Evolutionary conservation across 2,113 vertebrate genomes (phyloP).

Genomic region (Larimichthys crocea): DNA sequence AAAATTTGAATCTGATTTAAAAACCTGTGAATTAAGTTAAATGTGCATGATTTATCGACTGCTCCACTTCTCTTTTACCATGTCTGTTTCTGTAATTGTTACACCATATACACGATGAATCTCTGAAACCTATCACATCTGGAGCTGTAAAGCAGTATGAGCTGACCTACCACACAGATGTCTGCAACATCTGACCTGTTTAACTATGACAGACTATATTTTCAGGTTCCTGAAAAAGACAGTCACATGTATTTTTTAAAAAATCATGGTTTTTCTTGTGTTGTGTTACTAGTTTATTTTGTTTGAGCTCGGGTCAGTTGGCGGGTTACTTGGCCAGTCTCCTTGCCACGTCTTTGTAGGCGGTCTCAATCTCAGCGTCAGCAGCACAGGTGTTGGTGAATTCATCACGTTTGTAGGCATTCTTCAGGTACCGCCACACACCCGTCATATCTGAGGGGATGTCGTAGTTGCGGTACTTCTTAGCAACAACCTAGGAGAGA

Average conservation of each 20-base stretch:
- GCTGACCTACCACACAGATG: constrained; percentile 7
- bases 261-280: background rate
- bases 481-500: constrained; percentile 89
- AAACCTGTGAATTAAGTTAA: constrained; percentile 31
- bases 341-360: constrained; percentile 94
- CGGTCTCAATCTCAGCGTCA: constrained; percentile 92
- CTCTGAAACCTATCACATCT: constrained; percentile 27
- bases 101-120: constrained; percentile 11
- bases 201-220: constrained; percentile 13
- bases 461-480: constrained; percentile 96
- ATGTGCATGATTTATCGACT: constrained; percentile 32
- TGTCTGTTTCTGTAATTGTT: constrained; percentile 37
- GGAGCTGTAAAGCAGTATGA: background rate
- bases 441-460: constrained; percentile 91
- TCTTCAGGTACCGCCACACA: constrained; percentile 94
- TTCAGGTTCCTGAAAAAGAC: constrained; percentile 10
- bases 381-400: constrained; percentile 97
- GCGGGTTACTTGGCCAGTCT: constrained; percentile 86
- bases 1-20: constrained; percentile 12
- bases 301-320: background rate
- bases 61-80: constrained; percentile 40
- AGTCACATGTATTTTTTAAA: background rate
- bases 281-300: constrained; percentile 30
- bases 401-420: constrained; percentile 90
- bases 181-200: constrained; percentile 34